A percentile compares a stretch with the other conserved stretches of the same genome.
Conservation (phyloP, 2,888 invertebrate genomes). For the Chymomyza fuscimana region DNA sequence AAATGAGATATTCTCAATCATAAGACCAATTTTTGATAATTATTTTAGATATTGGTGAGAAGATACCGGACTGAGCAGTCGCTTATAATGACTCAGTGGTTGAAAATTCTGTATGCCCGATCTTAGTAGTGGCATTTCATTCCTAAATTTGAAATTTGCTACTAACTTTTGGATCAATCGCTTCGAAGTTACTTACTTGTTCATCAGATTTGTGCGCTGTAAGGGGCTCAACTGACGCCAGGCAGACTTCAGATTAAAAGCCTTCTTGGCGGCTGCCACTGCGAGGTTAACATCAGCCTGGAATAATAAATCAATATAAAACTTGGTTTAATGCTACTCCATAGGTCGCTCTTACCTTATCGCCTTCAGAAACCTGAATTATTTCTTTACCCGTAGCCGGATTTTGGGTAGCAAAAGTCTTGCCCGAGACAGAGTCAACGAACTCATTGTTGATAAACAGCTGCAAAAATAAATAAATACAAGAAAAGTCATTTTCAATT, state of each 20-base stretch:
- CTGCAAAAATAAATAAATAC: slow-evolving; percentile 79
- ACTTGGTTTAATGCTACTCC: not conserved
- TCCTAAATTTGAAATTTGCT: too few species aligned
- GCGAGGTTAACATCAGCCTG: slow-evolving; percentile 90
- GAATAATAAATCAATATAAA: not conserved
- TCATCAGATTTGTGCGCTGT: slow-evolving; percentile 86
- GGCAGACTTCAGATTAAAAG: slow-evolving; percentile 86
- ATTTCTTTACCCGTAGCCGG: slow-evolving; percentile 90
- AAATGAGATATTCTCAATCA: too few species aligned
- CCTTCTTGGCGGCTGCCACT: slow-evolving; percentile 88
- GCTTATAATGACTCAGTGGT: too few species aligned
- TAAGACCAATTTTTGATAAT: too few species aligned
- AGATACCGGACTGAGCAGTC: too few species aligned
- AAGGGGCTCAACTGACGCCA: slow-evolving; percentile 93
- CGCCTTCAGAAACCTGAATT: slow-evolving; percentile 89
- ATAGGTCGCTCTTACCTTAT: slow-evolving; percentile 83
- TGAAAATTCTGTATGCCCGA: too few species aligned
- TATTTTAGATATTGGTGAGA: too few species aligned
- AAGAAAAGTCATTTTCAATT: not conserved
- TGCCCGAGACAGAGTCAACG: slow-evolving; percentile 89
- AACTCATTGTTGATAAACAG: slow-evolving; percentile 91
- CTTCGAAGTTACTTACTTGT: slow-evolving; percentile 79
- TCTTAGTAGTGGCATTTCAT: too few species aligned
- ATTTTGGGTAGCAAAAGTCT: slow-evolving; percentile 92
- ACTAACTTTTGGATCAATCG: too few species aligned